phyloP scores from a whole-genome alignment of 2,797 vertebrate genomes.

The Synanceia verrucosa region DNA sequence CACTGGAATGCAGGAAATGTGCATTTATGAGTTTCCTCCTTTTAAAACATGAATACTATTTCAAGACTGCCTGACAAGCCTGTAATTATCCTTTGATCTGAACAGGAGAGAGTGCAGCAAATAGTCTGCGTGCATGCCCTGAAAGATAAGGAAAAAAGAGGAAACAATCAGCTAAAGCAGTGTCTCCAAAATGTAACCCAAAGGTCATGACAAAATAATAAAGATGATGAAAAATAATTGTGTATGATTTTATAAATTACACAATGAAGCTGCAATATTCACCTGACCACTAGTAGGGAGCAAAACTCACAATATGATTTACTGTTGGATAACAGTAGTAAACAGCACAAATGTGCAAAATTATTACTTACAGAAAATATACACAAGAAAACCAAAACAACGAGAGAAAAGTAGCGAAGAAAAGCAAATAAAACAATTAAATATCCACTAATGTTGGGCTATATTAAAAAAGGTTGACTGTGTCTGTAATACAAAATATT shows the following conservation, averaged over 20 bases:
- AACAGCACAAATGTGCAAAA: no score
- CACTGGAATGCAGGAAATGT: slow-evolving; percentile 48
- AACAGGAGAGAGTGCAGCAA: slow-evolving; percentile 3
- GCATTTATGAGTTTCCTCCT: slow-evolving; percentile 35
- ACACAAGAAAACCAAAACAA: no score
- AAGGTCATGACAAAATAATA: background rate
- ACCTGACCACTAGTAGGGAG: no score
- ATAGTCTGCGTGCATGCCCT: background rate
- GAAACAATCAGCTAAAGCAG: background rate
- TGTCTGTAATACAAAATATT: background rate
- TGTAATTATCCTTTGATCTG: slow-evolving; percentile 43
- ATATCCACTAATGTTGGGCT: no score
- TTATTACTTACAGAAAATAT: no score
- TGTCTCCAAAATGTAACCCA: background rate
- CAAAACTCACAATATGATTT: no score
- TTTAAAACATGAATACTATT: background rate
- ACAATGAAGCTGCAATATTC: background rate
- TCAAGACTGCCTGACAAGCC: background rate
- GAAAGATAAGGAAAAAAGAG: slow-evolving; percentile 9
- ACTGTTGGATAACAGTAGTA: no score
- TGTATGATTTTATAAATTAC: no score
- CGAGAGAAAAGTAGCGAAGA: no score
- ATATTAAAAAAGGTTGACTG: background rate
- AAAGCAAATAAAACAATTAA: no score
- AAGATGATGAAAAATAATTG: background rate